Conservation (phyloP, 1,140 invertebrate species). For the Calliopsis andreniformis region DNA sequence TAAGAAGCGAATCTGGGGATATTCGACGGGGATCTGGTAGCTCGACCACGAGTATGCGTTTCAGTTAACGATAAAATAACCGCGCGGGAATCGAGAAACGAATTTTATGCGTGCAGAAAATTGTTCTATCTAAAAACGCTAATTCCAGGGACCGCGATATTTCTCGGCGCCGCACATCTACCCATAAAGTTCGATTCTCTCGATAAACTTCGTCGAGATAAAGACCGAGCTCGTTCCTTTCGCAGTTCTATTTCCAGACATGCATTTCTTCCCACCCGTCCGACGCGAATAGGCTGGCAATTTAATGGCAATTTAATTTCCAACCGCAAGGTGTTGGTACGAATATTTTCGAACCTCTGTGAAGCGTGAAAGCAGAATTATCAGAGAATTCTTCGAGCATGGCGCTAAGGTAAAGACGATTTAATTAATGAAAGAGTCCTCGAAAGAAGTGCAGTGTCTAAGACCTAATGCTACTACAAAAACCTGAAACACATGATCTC, state of each 20-base stretch:
- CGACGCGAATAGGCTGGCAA: background rate
- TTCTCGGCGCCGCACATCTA: slow-evolving; percentile 12
- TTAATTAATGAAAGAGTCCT: no score
- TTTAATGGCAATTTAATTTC: slow-evolving; percentile 5
- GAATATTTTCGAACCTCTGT: background rate
- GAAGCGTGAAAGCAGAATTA: background rate
- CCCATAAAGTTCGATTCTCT: slow-evolving; percentile 12
- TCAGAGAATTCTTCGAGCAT: no score
- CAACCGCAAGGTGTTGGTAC: background rate
- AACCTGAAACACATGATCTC: no score
- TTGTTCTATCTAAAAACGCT: slow-evolving; percentile 44
- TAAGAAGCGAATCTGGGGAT: slow-evolving; percentile 45
- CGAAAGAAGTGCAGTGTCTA: no score
- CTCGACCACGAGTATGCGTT: background rate
- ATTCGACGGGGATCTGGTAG: slow-evolving; percentile 9
- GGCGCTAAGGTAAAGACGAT: no score
- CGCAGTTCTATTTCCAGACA: background rate
- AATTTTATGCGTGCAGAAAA: slow-evolving; percentile 45
- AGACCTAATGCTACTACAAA: no score
- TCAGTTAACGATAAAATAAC: slow-evolving; percentile 41
- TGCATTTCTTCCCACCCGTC: background rate
- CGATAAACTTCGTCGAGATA: slow-evolving; percentile 30
- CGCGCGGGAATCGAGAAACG: slow-evolving; percentile 21
- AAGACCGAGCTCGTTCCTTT: background rate
- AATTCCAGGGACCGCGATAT: slow-evolving; percentile 22